Evolutionary conservation across 2,113 vertebrate species (phyloP).

Genomic region (Ptychochromis oligacanthus): DNA sequence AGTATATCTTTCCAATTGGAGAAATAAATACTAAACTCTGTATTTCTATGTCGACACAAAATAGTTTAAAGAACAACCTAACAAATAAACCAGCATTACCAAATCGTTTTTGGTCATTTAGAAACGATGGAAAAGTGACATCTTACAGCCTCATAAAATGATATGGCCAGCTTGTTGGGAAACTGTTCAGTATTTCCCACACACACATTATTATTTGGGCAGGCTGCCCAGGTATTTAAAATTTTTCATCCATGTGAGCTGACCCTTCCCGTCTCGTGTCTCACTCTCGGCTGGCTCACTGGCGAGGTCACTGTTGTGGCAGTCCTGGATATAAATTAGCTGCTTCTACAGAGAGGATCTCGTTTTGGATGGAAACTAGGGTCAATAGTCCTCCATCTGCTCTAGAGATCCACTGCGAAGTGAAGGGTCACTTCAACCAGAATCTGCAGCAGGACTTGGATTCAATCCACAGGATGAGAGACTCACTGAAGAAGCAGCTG

Average conservation of each 20-base stretch:
- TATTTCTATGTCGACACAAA: neutral
- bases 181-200: neutral
- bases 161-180: neutral
- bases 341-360: neutral
- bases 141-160: neutral
- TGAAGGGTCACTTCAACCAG: neutral
- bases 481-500: neutral
- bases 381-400: neutral
- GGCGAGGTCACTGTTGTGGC: neutral
- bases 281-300: neutral
- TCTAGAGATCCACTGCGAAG: neutral
- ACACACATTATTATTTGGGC: neutral
- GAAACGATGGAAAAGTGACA: neutral
- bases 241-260: neutral
- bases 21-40: neutral
- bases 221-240: neutral
- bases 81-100: neutral
- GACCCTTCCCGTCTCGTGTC: neutral
- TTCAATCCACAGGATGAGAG: neutral
- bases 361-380: neutral
- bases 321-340: neutral
- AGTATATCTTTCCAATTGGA: neutral
- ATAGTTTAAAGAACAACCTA: neutral
- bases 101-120: neutral
- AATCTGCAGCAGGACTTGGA: neutral